Evolutionary conservation across 2,797 vertebrate species (phyloP).

Genomic region (Xiphorhynchus erythropygius): DNA sequence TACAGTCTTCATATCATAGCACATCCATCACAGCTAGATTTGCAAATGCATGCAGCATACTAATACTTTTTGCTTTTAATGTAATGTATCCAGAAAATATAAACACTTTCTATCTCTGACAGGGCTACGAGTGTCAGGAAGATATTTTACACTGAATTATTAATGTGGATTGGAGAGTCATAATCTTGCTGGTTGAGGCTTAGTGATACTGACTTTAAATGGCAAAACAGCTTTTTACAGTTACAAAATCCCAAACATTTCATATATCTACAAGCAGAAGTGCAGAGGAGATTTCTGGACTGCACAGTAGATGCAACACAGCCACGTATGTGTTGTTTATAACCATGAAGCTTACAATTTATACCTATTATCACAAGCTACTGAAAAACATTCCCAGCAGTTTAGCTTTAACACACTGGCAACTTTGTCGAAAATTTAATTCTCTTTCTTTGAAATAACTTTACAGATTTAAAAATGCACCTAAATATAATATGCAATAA

Average conservation of each 20-base stretch:
- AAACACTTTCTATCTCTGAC: constrained; percentile 9
- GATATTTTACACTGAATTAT: constrained; percentile 56
- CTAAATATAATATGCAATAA: not conserved
- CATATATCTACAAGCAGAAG: not conserved
- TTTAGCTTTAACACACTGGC: not conserved
- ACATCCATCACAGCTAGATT: not conserved
- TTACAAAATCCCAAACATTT: not conserved
- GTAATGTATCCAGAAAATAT: not conserved
- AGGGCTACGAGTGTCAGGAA: not conserved
- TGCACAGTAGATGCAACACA: not conserved
- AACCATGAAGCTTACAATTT: constrained; percentile 32
- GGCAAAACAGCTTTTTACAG: not conserved
- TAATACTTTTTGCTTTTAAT: constrained; percentile 20
- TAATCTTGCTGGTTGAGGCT: constrained; percentile 27
- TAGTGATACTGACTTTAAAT: constrained; percentile 10
- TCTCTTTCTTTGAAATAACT: constrained; percentile 15
- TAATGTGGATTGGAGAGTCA: constrained; percentile 26
- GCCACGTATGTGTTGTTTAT: not conserved
- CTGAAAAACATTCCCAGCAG: not conserved
- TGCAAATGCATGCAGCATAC: not conserved
- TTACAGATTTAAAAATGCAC: not conserved
- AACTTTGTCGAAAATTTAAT: not conserved
- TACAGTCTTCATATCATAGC: not conserved
- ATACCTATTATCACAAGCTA: not conserved
- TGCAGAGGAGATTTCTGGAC: not conserved